These are phyloP conservation scores for Abrostola triplasia DNA, from an alignment of 2,888 invertebrate species.

Conservation along the genomic window DNA sequence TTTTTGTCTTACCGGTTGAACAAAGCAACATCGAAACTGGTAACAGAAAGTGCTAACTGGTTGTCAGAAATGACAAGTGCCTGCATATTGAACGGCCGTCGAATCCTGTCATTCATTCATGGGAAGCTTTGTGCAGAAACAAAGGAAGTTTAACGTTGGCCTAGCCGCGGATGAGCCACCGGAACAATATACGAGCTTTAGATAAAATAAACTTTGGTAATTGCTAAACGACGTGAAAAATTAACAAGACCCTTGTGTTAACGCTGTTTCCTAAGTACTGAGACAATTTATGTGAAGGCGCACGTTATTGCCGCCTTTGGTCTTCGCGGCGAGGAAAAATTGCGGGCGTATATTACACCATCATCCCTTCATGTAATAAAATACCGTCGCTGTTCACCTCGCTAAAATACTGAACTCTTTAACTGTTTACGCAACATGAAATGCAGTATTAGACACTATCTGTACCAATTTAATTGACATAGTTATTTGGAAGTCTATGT, in stretches of 20 bases:
- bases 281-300: conserved; percentile 32
- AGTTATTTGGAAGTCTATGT: no score
- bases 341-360: conserved; percentile 13
- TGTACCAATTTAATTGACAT: no score
- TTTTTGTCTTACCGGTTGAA: no score
- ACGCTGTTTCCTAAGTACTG: conserved; percentile 39
- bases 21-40: no score
- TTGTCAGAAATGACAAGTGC: conserved; percentile 45
- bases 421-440: background rate
- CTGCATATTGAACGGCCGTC: conserved; percentile 27
- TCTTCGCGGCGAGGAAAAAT: conserved; percentile 22
- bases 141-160: conserved; percentile 46
- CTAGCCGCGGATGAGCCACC: conserved; percentile 25
- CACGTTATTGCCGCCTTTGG: conserved; percentile 22
- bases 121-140: conserved; percentile 45
- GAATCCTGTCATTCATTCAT: conserved; percentile 40
- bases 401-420: conserved; percentile 10
- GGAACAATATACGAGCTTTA: conserved; percentile 44
- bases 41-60: conserved; percentile 8
- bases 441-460: no score
- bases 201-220: conserved; percentile 55
- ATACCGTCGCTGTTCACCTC: conserved; percentile 4
- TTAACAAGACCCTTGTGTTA: conserved; percentile 50
- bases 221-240: conserved; percentile 54
- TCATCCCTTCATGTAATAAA: conserved; percentile 26